These are phyloP conservation scores for Sinocyclocheilus anshuiensis DNA, from an alignment of 2,113 vertebrate genomes.

Conservation along the genomic window DNA sequence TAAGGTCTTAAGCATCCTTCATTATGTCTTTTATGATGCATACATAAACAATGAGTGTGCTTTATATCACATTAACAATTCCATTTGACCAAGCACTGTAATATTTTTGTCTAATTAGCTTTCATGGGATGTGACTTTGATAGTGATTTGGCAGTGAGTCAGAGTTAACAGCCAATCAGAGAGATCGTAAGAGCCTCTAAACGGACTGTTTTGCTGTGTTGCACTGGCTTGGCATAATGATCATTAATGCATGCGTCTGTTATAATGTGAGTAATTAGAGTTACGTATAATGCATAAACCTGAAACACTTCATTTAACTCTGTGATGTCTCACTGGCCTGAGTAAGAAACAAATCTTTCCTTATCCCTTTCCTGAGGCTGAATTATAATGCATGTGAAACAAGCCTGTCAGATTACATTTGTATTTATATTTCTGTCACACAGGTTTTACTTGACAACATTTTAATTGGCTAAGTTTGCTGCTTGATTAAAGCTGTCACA, in stretches of 20 bases:
- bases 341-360: neutral
- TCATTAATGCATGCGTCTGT: constrained; percentile 33
- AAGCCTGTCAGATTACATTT: constrained; percentile 4
- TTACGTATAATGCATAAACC: constrained; percentile 11
- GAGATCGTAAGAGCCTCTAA: constrained; percentile 6
- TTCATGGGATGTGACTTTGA: constrained; percentile 24
- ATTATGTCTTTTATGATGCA: constrained; percentile 17
- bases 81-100: neutral
- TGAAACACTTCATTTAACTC: constrained; percentile 26
- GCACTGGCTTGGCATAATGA: constrained; percentile 19
- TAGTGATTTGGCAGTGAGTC: constrained; percentile 19
- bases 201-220: constrained; percentile 18
- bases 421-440: constrained; percentile 4
- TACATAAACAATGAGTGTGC: neutral
- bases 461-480: constrained; percentile 26
- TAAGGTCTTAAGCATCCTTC: neutral
- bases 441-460: neutral
- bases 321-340: neutral
- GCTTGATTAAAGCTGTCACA: neutral
- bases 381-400: neutral
- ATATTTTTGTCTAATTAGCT: constrained; percentile 34
- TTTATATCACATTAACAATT: constrained; percentile 19
- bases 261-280: constrained; percentile 20
- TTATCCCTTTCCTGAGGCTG: constrained; percentile 1
- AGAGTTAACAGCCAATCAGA: constrained; percentile 38